Evolutionary conservation across 2,797 vertebrate genomes (phyloP), one percentile per base, ranked within the genome.

Genomic region (Hoplostethus atlanticus): DNA sequence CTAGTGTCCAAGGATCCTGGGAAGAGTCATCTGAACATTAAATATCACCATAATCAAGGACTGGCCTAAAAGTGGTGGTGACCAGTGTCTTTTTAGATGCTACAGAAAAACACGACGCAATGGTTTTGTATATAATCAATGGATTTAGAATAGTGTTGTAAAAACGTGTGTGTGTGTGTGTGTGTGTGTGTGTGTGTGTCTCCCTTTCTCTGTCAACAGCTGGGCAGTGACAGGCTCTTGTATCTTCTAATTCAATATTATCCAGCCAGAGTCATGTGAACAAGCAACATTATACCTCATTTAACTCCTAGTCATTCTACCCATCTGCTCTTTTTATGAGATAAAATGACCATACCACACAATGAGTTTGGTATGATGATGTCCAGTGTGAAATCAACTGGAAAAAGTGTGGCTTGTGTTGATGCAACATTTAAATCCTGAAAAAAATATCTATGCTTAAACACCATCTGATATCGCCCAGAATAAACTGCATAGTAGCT

Each of bases 201-300:
- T 52, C 47, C 50, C 61, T 57, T 10, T 55, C 25, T 34, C 51
- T 63, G 25, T 48, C 13, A 62, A 74, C 87, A 92, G 87, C 86
- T 92, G 81, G 77, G 10, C 0, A 38, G 77, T 59, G 31, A 72
- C 60, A 47, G 64, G 62, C 67, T 85, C 76, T 48, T 38, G 65
- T 81, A 68, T 89, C 80, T 16, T 73, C 73, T 90, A 88, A 92
- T 91, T 76, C 58, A 83, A 93, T 93, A 67, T 56, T 70, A 62
- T 44, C 72, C 73, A 63, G 58, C 46, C 72, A 60, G 66, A 75
- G 61, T 62, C 55, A 84, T 75, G 84, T 77, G 73, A 85, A 84
- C 78, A 55, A 73, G 87, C 53, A 90, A 91, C 87, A 65, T 87
- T 78, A 91, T 48, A 87, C 76, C 72, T 78, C 67, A 78, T 80